Evolutionary conservation across 64 coral and sea anemone genomes (phyloP).

Genomic region (Anthopleura sola): DNA sequence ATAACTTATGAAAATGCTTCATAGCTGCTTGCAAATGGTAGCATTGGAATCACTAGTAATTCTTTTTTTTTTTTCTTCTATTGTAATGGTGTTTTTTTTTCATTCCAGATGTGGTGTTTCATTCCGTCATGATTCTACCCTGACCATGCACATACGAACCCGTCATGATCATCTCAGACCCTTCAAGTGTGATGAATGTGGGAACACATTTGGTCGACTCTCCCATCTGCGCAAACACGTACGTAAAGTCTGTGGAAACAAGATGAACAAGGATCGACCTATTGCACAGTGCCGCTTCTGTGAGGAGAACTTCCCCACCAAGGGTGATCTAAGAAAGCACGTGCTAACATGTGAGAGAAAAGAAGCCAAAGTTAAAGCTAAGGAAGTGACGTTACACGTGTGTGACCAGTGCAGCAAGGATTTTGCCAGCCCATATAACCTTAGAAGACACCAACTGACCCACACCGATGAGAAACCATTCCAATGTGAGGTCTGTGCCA

Average conservation of each 20-base stretch:
- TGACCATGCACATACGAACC: constrained; percentile 97
- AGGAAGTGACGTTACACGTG: constrained; percentile 96
- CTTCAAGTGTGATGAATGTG: constrained; percentile 96
- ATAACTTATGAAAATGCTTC: too few relatives aligned
- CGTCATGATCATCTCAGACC: constrained; percentile 93
- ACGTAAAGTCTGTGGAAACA: constrained; percentile 95
- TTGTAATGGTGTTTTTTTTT: neutral
- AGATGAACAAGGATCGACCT: constrained; percentile 85
- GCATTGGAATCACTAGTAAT: too few relatives aligned
- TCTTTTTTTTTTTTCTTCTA: too few relatives aligned
- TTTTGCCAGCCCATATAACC: constrained; percentile 98
- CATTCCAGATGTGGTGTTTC: constrained; percentile 74
- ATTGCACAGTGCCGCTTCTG: constrained; percentile 96
- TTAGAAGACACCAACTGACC: constrained; percentile 86
- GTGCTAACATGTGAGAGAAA: constrained; percentile 90
- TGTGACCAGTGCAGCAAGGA: constrained; percentile 96
- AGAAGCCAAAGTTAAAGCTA: constrained; percentile 87
- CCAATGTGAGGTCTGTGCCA: constrained; percentile 88
- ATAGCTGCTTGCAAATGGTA: too few relatives aligned
- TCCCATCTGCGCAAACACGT: constrained; percentile 96
- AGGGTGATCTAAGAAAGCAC: constrained; percentile 91
- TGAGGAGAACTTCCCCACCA: constrained; percentile 91
- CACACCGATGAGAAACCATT: constrained; percentile 97
- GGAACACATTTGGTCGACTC: constrained; percentile 81
- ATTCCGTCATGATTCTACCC: constrained; percentile 98